These are phyloP conservation scores for Astropecten irregularis DNA, from an alignment of 53 echinoderm and acorn worm species.

Conservation along the genomic window DNA sequence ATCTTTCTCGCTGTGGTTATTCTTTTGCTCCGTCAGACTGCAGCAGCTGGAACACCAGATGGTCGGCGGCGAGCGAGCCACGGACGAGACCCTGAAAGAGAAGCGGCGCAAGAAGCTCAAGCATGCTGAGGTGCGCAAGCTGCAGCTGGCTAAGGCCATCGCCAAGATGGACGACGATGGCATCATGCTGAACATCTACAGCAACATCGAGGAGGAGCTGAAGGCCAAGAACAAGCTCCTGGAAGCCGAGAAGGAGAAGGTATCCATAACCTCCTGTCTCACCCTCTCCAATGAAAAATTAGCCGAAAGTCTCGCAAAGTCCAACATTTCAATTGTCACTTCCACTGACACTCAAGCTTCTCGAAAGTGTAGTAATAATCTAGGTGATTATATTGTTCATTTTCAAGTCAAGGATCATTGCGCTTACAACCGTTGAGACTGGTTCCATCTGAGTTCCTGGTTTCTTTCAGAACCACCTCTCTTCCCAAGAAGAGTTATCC, in stretches of 20 bases:
- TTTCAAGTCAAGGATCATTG: too few relatives aligned
- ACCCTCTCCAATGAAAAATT: too few relatives aligned
- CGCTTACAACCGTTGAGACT: too few relatives aligned
- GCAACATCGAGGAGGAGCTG: conserved; percentile 96
- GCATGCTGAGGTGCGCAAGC: conserved; percentile 96
- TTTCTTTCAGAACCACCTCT: too few relatives aligned
- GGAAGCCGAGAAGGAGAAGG: conserved; percentile 76
- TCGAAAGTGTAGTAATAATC: too few relatives aligned
- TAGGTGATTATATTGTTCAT: too few relatives aligned
- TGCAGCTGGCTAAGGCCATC: conserved; percentile 96
- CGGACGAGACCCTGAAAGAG: conserved; percentile 89
- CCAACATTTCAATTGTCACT: too few relatives aligned
- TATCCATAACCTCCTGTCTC: background rate
- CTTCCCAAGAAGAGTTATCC: too few relatives aligned
- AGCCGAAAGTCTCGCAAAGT: too few relatives aligned
- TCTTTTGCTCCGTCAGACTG: conserved; percentile 73
- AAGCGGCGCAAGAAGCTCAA: conserved; percentile 95
- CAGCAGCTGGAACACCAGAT: conserved; percentile 92
- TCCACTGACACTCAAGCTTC: too few relatives aligned
- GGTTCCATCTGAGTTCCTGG: too few relatives aligned
- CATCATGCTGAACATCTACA: conserved; percentile 99
- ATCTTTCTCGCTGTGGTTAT: too few relatives aligned
- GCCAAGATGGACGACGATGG: conserved; percentile 99
- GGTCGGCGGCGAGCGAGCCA: conserved; percentile 92
- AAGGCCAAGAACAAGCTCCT: conserved; percentile 90